These are phyloP conservation scores for Gnathonemus echidnorhynchus DNA, from an alignment of 2,113 vertebrate genomes.

Conservation along the genomic window DNA sequence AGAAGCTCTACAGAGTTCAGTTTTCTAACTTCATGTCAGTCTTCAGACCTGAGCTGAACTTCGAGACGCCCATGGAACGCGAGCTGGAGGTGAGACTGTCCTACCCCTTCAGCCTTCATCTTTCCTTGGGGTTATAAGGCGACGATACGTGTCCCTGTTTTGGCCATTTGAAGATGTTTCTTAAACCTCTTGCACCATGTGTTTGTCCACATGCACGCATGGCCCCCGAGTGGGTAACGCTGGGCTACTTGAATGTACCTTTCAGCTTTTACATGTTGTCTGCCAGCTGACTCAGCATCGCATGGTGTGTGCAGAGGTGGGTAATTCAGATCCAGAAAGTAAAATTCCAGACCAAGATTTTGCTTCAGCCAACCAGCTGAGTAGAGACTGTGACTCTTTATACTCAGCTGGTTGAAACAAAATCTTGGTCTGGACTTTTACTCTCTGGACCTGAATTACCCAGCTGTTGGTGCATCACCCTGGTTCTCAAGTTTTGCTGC, in stretches of 20 bases:
- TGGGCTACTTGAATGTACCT: background rate
- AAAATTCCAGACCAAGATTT: background rate
- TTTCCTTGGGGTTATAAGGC: background rate
- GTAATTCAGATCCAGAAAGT: background rate
- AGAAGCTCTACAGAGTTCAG: conserved; percentile 82
- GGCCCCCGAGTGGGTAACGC: background rate
- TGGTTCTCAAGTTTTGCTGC: background rate
- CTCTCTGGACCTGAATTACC: too few relatives aligned
- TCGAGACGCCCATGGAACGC: conserved; percentile 69
- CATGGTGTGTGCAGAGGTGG: background rate
- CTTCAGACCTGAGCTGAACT: conserved; percentile 83
- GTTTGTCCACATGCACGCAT: background rate
- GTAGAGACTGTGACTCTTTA: background rate
- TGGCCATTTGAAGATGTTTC: background rate
- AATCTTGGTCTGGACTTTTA: too few relatives aligned
- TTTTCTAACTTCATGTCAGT: conserved; percentile 32
- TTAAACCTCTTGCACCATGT: background rate
- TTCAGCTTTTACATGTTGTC: background rate
- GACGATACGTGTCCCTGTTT: too few relatives aligned
- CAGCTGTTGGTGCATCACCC: too few relatives aligned
- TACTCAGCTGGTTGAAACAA: too few relatives aligned
- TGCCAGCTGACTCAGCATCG: background rate
- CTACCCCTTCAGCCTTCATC: background rate
- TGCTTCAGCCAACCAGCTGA: background rate
- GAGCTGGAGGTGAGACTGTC: conserved; percentile 71